phyloP scores from a whole-genome alignment of 2,113 vertebrate genomes.

The Actenoides hombroni region DNA sequence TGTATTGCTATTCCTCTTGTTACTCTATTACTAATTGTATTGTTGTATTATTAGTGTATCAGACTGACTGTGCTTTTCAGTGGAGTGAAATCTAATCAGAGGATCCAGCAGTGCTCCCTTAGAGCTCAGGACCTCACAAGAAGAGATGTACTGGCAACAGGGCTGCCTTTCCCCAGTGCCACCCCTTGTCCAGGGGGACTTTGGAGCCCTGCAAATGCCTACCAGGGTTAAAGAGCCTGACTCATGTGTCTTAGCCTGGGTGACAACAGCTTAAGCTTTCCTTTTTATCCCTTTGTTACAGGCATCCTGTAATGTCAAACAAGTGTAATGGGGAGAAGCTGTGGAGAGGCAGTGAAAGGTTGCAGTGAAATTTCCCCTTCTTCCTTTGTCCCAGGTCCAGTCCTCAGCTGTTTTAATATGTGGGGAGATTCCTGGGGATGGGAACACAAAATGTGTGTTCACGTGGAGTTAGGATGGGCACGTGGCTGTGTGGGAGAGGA shows the following conservation, averaged over 20 bases:
- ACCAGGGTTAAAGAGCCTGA: neutral
- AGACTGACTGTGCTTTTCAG: neutral
- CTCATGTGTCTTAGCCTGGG: neutral
- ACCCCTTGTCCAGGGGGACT: accelerated
- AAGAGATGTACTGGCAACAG: neutral
- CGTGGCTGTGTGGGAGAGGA: neutral
- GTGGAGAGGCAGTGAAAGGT: neutral
- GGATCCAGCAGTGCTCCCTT: neutral
- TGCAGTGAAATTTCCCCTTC: neutral
- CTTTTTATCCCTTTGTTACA: neutral
- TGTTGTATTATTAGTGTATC: neutral
- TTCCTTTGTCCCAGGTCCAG: neutral
- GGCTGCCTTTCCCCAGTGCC: neutral
- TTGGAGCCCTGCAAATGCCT: neutral
- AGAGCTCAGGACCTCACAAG: neutral
- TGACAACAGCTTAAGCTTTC: neutral
- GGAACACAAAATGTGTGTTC: neutral
- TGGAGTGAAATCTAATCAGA: neutral
- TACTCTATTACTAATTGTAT: neutral
- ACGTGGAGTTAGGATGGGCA: accelerated
- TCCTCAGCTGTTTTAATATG: neutral
- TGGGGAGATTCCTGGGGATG: neutral
- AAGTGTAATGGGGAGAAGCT: neutral
- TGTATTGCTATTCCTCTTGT: neutral
- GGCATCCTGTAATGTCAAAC: neutral